Base-by-base conservation (phyloP, 1,140 invertebrate species). In the Polyergus mexicanus region DNA sequence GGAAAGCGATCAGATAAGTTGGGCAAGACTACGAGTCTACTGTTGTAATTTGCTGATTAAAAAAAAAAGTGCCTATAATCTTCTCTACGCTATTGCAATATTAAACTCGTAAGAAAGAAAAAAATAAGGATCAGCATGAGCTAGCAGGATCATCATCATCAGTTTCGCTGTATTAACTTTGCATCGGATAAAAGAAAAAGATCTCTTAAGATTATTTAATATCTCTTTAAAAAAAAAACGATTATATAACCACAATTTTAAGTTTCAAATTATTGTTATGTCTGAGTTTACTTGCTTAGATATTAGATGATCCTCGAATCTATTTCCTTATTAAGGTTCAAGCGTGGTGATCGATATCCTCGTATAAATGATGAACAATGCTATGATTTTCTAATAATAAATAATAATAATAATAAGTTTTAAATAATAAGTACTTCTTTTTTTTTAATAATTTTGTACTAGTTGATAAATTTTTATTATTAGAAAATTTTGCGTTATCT, bases 1-100 rank as follows among this genome's bases (percentile, higher is more conserved):
- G 74, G 78, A 83, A 83, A 83, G 78, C 68, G 78, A 83, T 74
- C 68, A 56, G 68, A 60, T 62, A 83, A 83, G 5, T 83, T 71
- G 78, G 54, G 78, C 41, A 83, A 83, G 54, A 35, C 78, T 83
- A 83, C 68, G 38, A 74, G 38, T 72, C 78, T 83, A 83, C 78
- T 83, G 19, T 11, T 81, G 51, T 47, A 83, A 83, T 56, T 54
- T 51, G 47, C 68, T 83, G 51, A 22, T 66, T 28, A 83, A 72
- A 83, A 41, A 41, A 44, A 41, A 13, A 47, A 62, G 38, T 83
- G 78, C 68, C 78, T 83, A 54, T 60, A 47, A 56, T 74, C n/a
- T 83, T 13, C 38, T 72, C 78, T 83, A 83, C 68, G 74, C 78
- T 83, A 83, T 69, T 83, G 54, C 65, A 22, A 16, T 75, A 54